A percentile compares a stretch with the other conserved stretches of the same genome.
phyloP scores from a whole-genome alignment of 2,888 invertebrate genomes.

The Neuroscelio doddi region DNA sequence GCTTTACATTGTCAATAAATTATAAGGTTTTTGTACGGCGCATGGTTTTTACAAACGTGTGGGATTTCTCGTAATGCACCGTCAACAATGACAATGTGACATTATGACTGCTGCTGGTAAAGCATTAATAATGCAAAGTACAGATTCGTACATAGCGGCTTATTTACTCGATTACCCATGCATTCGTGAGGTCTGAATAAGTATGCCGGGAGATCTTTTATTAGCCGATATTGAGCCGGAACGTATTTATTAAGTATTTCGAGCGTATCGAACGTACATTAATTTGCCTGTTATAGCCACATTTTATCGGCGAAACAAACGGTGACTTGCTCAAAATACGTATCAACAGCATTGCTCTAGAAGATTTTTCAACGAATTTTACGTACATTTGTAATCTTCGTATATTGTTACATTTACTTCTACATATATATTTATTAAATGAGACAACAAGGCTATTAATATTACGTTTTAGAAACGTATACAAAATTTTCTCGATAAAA shows the following conservation, averaged over 20 bases:
- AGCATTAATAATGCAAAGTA: conserved; percentile 43
- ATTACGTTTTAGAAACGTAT: no score
- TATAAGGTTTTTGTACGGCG: conserved; percentile 23
- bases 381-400: no score
- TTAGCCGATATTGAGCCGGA: conserved; percentile 46
- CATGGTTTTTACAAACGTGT: conserved; percentile 23
- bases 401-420: no score
- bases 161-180: conserved; percentile 47
- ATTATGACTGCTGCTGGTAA: conserved; percentile 36
- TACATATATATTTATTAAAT: no score
- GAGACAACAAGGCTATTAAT: no score
- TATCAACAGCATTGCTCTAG: no score
- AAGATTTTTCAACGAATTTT: no score
- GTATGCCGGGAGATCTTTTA: conserved; percentile 45
- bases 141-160: conserved; percentile 43
- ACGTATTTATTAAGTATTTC: conserved; percentile 46
- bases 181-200: conserved; percentile 41
- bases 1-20: conserved; percentile 44
- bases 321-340: conserved; percentile 17
- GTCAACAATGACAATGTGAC: conserved; percentile 45
- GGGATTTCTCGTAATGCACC: conserved; percentile 45
- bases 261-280: conserved; percentile 44
- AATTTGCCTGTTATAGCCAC: conserved; percentile 38
- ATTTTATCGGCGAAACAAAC: conserved; percentile 39
- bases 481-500: no score